phyloP scores from a whole-genome alignment of 2,797 vertebrate species.

The Gymnopithys bicolor region DNA sequence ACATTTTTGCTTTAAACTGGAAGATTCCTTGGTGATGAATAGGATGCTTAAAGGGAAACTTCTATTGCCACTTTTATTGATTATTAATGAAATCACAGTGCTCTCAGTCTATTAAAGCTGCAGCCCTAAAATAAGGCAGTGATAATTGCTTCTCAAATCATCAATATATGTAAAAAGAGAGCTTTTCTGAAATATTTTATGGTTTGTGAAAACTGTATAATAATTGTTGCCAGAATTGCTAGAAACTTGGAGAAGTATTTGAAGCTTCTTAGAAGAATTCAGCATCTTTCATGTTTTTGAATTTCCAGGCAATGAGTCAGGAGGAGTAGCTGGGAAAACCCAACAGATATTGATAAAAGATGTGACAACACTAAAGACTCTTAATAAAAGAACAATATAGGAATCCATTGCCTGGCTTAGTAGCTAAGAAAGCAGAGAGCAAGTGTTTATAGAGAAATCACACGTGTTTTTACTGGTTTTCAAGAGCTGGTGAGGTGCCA shows the following conservation, averaged over 20 bases:
- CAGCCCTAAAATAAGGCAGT: conserved; percentile 33
- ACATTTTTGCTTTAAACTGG: conserved; percentile 31
- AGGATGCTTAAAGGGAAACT: not conserved
- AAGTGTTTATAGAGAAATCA: not conserved
- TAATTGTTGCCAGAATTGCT: not conserved
- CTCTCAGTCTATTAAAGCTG: conserved; percentile 1
- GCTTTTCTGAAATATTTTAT: not conserved
- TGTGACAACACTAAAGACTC: not conserved
- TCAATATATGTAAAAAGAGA: not conserved
- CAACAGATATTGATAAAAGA: not conserved
- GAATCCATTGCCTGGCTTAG: not conserved
- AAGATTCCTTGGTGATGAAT: not conserved
- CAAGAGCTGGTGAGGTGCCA: not conserved
- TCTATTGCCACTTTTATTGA: conserved; percentile 46
- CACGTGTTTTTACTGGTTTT: not conserved
- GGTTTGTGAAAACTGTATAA: not conserved
- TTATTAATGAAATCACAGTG: conserved; percentile 49
- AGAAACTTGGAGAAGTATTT: not conserved
- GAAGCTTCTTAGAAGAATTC: not conserved
- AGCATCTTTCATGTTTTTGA: not conserved
- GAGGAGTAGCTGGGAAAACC: not conserved
- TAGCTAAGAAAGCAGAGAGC: not conserved
- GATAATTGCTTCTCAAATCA: conserved; percentile 25
- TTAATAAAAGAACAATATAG: not conserved
- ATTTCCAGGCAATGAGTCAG: not conserved